Evolutionary conservation across 2,797 vertebrate genomes (phyloP).

Genomic region (Galaxias olidus): DNA sequence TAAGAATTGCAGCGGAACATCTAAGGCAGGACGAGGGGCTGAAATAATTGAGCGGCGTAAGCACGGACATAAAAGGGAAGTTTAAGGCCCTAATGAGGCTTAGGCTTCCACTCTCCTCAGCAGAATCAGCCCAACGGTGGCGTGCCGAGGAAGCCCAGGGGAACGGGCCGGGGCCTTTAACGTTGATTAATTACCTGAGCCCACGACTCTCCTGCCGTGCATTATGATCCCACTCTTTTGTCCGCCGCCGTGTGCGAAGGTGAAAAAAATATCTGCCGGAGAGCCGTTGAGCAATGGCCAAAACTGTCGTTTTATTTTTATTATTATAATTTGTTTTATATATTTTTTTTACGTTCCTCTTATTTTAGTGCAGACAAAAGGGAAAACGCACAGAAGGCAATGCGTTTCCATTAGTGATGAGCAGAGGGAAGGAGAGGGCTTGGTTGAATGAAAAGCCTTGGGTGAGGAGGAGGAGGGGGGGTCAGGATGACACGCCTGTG

Average conservation of each 20-base stretch:
- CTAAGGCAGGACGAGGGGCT: conserved; percentile 18
- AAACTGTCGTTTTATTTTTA: conserved; percentile 12
- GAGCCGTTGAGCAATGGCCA: conserved; percentile 5
- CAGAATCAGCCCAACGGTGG: conserved; percentile 31
- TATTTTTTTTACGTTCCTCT: conserved; percentile 6
- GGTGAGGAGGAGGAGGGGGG: not conserved
- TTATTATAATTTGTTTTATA: conserved; percentile 10
- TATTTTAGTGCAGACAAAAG: conserved; percentile 16
- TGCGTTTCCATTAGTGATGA: conserved; percentile 14
- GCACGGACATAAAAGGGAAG: conserved; percentile 11
- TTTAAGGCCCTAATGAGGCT: conserved; percentile 28
- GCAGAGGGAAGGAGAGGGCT: not conserved
- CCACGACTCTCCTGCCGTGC: conserved; percentile 23
- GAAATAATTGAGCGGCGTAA: conserved; percentile 23
- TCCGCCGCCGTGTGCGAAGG: conserved; percentile 22
- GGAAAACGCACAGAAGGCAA: conserved; percentile 13
- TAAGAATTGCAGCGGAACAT: conserved; percentile 4
- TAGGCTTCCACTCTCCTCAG: conserved; percentile 6
- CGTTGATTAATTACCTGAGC: conserved; percentile 35
- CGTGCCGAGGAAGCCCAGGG: not conserved
- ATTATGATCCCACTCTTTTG: conserved; percentile 25
- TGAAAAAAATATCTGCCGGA: conserved; percentile 13
- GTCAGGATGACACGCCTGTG: not conserved
- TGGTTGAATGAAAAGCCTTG: conserved; percentile 19
- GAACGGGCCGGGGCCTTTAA: conserved; percentile 25